Percentiles rank a stretch among this genome's conserved stretches.
Conservation (phyloP, 2,113 vertebrate species). For the Myiagra hebetior region DNA sequence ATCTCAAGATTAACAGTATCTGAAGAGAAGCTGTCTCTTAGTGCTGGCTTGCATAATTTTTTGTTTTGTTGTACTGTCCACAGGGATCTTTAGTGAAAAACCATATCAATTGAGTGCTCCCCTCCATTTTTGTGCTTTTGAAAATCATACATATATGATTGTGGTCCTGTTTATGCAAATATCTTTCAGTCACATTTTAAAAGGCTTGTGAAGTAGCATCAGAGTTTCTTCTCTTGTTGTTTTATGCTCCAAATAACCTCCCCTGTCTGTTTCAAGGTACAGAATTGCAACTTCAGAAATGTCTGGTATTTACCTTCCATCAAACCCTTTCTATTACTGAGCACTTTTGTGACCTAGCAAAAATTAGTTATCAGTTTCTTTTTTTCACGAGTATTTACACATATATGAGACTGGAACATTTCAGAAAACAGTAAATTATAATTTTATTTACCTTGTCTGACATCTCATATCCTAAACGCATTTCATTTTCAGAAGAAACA, state of each 20-base stretch:
- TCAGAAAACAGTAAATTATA: not conserved
- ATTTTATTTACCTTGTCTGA: not conserved
- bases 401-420: not conserved
- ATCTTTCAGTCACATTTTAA: not conserved
- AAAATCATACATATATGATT: not conserved
- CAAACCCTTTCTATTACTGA: not conserved
- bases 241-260: not conserved
- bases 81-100: not conserved
- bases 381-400: not conserved
- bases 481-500: not conserved
- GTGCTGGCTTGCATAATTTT: not conserved
- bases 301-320: not conserved
- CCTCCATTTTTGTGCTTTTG: not conserved
- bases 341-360: not conserved
- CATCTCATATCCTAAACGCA: rapidly evolving
- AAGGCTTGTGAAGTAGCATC: not conserved
- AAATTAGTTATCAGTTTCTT: not conserved
- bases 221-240: not conserved
- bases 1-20: not conserved
- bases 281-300: not conserved
- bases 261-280: not conserved
- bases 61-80: not conserved
- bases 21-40: not conserved
- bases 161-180: not conserved
- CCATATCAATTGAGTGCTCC: rapidly evolving